Conservation (phyloP, 64 coral and sea anemone genomes). For the Platygyra sinensis region DNA sequence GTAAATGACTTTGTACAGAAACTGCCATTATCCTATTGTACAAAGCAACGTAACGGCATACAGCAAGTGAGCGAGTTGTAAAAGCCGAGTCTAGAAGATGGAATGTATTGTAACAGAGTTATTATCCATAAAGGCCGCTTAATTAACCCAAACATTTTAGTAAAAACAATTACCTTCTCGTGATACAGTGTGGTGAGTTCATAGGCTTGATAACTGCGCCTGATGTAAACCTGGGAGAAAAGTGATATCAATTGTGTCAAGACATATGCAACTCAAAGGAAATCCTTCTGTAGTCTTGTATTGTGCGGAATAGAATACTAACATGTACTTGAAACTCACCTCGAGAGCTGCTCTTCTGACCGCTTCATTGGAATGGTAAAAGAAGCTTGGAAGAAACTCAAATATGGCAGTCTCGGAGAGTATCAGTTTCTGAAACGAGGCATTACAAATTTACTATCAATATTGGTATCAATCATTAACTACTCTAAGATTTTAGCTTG, state of each 20-base stretch:
- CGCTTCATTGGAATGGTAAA: constrained; percentile 83
- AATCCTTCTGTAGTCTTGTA: neutral
- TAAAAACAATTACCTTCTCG: constrained; percentile 64
- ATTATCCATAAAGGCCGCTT: no score
- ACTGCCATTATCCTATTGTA: no score
- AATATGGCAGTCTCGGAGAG: constrained; percentile 94
- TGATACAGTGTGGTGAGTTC: constrained; percentile 94
- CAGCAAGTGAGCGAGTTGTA: no score
- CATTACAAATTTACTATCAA: no score
- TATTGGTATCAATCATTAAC: no score
- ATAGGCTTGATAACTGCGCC: constrained; percentile 94
- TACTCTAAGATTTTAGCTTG: no score
- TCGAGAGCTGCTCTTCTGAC: constrained; percentile 92
- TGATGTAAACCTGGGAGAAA: constrained; percentile 80
- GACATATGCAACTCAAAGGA: neutral
- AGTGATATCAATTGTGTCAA: neutral
- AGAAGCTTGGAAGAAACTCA: constrained; percentile 96
- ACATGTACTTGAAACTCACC: constrained; percentile 37
- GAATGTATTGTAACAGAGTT: no score
- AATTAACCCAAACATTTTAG: no score
- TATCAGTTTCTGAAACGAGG: constrained; percentile 83
- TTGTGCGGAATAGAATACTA: neutral
- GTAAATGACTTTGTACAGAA: no score
- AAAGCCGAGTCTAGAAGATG: no score
- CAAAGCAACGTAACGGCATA: no score